Evolutionary conservation across 2,888 invertebrate species (phyloP).

Genomic region (Eupithecia exiguata): DNA sequence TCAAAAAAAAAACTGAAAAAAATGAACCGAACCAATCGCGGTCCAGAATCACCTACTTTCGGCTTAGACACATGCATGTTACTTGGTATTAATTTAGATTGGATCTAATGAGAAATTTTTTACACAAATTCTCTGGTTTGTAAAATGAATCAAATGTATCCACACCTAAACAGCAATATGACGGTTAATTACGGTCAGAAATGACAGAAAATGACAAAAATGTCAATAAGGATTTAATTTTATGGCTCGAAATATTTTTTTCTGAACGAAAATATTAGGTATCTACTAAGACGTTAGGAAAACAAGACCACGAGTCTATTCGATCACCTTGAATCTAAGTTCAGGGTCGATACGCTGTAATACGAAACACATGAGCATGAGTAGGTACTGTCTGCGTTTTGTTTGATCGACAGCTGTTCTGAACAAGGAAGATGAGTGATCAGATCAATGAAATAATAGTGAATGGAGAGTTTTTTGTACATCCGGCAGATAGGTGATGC

Average conservation of each 20-base stretch:
- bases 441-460: conserved; percentile 35
- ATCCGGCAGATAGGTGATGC: background rate
- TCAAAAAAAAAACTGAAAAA: too few species aligned
- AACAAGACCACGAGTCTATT: conserved; percentile 4
- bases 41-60: too few species aligned
- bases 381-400: conserved; percentile 32
- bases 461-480: conserved; percentile 24
- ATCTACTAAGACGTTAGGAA: background rate
- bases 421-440: conserved; percentile 26
- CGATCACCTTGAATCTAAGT: conserved; percentile 37
- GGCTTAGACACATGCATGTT: too few species aligned
- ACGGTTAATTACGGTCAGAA: too few species aligned
- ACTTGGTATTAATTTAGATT: too few species aligned
- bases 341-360: conserved; percentile 44
- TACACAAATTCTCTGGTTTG: too few species aligned
- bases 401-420: conserved; percentile 43
- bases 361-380: conserved; percentile 45
- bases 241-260: background rate
- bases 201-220: too few species aligned
- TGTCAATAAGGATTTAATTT: too few species aligned
- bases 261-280: background rate
- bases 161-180: too few species aligned
- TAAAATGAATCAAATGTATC: too few species aligned
- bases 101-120: too few species aligned
- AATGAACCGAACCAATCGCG: too few species aligned